These are phyloP conservation scores for Chlorops oryzae DNA, from an alignment of 1,140 invertebrate genomes.

Conservation along the genomic window DNA sequence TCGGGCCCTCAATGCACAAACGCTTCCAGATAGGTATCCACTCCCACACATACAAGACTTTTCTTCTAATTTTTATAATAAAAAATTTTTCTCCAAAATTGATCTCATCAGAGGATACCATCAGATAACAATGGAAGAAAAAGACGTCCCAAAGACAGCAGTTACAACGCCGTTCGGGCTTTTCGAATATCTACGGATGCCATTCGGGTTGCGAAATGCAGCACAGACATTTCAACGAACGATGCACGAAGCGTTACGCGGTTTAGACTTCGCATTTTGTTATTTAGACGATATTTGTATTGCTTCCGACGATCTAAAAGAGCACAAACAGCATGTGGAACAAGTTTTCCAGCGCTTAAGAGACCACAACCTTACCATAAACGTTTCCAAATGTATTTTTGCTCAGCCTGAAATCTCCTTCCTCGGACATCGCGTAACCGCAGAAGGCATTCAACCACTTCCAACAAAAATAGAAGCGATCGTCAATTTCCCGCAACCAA, in stretches of 20 bases:
- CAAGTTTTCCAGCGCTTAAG: slow-evolving; percentile 23
- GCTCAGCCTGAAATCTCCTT: slow-evolving; percentile 23
- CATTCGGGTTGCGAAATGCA: slow-evolving; percentile 41
- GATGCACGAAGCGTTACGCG: slow-evolving; percentile 47
- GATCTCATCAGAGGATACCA: slow-evolving; percentile 45
- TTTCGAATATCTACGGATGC: slow-evolving; percentile 45
- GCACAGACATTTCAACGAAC: slow-evolving; percentile 50
- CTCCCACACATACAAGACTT: slow-evolving; percentile 8
- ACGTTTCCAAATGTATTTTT: slow-evolving; percentile 30
- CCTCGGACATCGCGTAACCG: slow-evolving; percentile 21
- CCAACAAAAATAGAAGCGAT: slow-evolving; percentile 5
- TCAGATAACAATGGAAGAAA: slow-evolving; percentile 41
- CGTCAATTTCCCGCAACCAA: slow-evolving; percentile 28
- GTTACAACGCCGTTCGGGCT: slow-evolving; percentile 41
- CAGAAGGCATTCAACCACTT: slow-evolving; percentile 20
- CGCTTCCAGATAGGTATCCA: slow-evolving; percentile 2
- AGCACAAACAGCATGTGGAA: slow-evolving; percentile 30
- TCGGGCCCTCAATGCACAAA: slow-evolving; percentile 41
- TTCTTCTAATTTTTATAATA: background rate
- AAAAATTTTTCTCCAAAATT: background rate
- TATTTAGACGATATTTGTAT: slow-evolving; percentile 53
- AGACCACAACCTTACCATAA: slow-evolving; percentile 29
- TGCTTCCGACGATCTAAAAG: slow-evolving; percentile 27
- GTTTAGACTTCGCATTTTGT: slow-evolving; percentile 35
- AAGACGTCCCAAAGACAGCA: slow-evolving; percentile 42